Base-by-base conservation (phyloP, 2,888 invertebrate species). In the Scotopteryx bipunctaria region DNA sequence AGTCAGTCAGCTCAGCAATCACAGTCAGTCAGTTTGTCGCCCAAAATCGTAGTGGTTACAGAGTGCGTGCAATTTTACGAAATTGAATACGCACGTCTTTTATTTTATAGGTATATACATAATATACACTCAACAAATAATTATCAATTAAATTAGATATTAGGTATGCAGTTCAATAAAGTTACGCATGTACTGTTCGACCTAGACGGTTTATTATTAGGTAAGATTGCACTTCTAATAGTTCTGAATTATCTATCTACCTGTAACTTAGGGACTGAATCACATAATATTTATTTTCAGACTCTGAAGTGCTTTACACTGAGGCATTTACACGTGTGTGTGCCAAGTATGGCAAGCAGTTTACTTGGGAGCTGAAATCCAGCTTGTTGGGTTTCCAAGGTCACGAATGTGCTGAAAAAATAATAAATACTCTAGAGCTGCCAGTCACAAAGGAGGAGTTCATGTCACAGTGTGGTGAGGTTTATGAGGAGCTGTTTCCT, bases 231-330 rank as follows among this genome's bases (percentile, higher is more conserved):
- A 33, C 4, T 35, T 11, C 13, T 8, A 23, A n/a, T n/a, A n/a
- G n/a, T n/a, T n/a, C n/a, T n/a, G n/a, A n/a, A n/a, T n/a, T n/a
- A n/a, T n/a, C n/a, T n/a, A n/a, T n/a, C n/a, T n/a, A n/a, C n/a
- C n/a, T n/a, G n/a, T n/a, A n/a, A n/a, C n/a, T n/a, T n/a, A n/a
- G n/a, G n/a, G n/a, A n/a, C n/a, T n/a, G n/a, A n/a, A n/a, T n/a
- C n/a, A n/a, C n/a, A n/a, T n/a, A n/a, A n/a, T n/a, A n/a, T n/a
- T n/a, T n/a, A n/a, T n/a, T 36, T 87, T 63, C 86, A 96, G 97
- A 97, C 91, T 96, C 97, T 21, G 97, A 97, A 83, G 81, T 76
- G 9, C 81, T 96, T 11, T 97, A 97, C 73, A 94, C 95, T 5
- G 83, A 92, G 75, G 94, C 93, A 2, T 94, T 93, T 66, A 92